Evolutionary conservation across 2,113 vertebrate genomes (phyloP).

Genomic region (Ictalurus punctatus): DNA sequence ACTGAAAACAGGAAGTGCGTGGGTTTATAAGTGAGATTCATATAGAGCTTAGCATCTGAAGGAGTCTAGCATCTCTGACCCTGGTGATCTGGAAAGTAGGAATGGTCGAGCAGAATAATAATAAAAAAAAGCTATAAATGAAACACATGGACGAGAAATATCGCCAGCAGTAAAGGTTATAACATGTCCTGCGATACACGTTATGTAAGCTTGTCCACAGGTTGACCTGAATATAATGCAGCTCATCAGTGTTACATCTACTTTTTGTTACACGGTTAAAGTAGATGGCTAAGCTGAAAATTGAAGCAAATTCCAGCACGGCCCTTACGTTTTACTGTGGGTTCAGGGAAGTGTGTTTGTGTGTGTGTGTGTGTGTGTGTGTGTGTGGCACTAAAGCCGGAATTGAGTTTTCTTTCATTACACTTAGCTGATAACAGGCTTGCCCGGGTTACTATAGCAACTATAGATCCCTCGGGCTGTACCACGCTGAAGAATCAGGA

Average conservation of each 20-base stretch:
- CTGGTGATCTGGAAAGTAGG: background rate
- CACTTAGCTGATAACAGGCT: constrained; percentile 58
- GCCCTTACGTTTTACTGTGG: constrained; percentile 15
- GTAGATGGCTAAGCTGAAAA: constrained; percentile 21
- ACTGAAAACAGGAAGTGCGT: background rate
- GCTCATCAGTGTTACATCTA: constrained; percentile 14
- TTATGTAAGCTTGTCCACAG: constrained; percentile 10
- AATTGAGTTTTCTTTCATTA: constrained; percentile 60
- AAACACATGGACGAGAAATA: background rate
- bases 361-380: constrained; percentile 16
- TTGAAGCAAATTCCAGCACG: constrained; percentile 9
- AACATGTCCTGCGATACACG: background rate
- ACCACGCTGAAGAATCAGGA: constrained; percentile 44
- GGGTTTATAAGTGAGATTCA: background rate
- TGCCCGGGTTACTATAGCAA: constrained; percentile 55
- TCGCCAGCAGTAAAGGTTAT: background rate
- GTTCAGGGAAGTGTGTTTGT: constrained; percentile 22
- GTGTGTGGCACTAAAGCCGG: constrained; percentile 38
- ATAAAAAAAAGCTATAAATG: background rate
- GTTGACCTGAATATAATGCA: constrained; percentile 1
- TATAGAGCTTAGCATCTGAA: background rate
- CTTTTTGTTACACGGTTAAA: constrained; percentile 21
- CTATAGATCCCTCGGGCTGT: constrained; percentile 53
- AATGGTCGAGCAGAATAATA: background rate
- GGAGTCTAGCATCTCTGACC: background rate